These are phyloP conservation scores for Sporophila hypoxantha DNA, from an alignment of 2,113 vertebrate species.

Conservation along the genomic window DNA sequence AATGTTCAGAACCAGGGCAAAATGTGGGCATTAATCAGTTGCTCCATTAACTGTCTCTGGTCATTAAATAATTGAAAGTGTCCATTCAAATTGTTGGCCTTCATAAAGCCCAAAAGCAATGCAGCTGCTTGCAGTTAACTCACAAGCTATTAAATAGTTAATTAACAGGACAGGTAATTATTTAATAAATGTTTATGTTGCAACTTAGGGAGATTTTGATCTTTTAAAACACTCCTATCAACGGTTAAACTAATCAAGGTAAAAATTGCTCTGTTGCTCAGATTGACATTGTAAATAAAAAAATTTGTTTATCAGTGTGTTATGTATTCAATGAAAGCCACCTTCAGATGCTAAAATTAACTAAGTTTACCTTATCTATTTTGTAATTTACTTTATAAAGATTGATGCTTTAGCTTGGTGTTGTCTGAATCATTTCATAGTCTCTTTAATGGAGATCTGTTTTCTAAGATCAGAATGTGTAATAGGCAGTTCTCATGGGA, in stretches of 20 bases:
- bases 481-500: not conserved
- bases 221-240: conserved; percentile 1
- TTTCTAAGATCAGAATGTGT: too few species aligned
- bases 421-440: not conserved
- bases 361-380: not conserved
- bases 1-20: not conserved
- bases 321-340: not conserved
- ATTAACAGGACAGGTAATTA: not conserved
- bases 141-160: not conserved
- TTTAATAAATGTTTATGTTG: not conserved
- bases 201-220: not conserved
- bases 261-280: not conserved
- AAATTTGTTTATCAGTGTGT: not conserved
- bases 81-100: not conserved
- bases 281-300: not conserved
- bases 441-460: not conserved
- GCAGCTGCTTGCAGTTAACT: conserved; percentile 1
- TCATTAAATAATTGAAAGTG: not conserved
- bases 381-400: conserved; percentile 55
- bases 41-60: not conserved
- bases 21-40: not conserved
- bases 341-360: conserved; percentile 15
- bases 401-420: not conserved
- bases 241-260: not conserved
- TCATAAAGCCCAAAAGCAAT: not conserved